Conservation (phyloP, 2,113 vertebrate species). For the Phocoena phocoena region DNA sequence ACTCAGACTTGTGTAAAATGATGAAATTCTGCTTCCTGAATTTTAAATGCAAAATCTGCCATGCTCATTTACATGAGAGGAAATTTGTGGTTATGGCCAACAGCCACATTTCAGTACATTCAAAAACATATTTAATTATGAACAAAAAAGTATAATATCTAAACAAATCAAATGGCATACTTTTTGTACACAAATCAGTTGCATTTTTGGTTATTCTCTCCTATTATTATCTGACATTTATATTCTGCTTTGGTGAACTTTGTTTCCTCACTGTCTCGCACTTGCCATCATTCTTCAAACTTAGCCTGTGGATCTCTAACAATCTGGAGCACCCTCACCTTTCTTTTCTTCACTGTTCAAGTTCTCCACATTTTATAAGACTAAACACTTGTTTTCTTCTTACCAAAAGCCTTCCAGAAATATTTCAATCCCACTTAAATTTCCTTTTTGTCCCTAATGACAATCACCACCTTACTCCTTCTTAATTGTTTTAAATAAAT, state of each 20-base stretch:
- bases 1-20: neutral
- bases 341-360: neutral
- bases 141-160: neutral
- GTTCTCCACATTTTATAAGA: neutral
- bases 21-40: neutral
- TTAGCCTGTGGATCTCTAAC: neutral
- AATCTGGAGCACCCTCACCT: neutral
- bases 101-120: neutral
- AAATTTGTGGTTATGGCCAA: neutral
- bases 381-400: neutral
- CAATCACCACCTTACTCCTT: neutral
- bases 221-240: neutral
- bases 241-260: neutral
- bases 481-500: neutral
- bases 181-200: neutral
- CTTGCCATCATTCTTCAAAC: neutral
- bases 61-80: neutral
- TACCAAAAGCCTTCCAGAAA: neutral
- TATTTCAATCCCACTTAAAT: neutral
- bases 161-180: neutral
- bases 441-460: neutral
- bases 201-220: neutral
- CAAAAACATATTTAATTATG: neutral
- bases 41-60: slow-evolving; percentile 1
- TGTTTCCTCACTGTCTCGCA: neutral